Evolutionary conservation across 2,113 vertebrate species (phyloP).

Genomic region (Neolamprologus brichardi): DNA sequence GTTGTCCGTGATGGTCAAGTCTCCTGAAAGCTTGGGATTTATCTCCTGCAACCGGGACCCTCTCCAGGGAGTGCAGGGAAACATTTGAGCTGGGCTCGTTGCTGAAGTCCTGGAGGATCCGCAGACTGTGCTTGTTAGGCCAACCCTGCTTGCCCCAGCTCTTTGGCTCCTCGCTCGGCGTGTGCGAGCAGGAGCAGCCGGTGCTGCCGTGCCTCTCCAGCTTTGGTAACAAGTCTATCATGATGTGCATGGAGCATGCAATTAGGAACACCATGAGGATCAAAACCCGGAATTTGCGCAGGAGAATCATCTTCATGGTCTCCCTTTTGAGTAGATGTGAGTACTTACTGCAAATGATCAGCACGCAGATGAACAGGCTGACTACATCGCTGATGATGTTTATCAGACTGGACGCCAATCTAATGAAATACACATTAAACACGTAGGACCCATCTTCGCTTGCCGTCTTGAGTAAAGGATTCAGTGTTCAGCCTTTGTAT

Average conservation of each 20-base stretch:
- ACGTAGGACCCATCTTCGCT: conserved; percentile 67
- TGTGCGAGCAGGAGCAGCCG: conserved; percentile 81
- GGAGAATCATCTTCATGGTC: conserved; percentile 86
- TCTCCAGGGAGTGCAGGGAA: conserved; percentile 81
- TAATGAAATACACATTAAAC: conserved; percentile 64
- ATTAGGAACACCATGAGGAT: conserved; percentile 88
- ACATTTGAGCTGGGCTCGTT: conserved; percentile 87
- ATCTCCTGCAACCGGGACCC: conserved; percentile 51
- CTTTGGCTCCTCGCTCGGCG: conserved; percentile 68
- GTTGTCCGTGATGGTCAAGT: conserved; percentile 45
- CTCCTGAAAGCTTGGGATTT: conserved; percentile 41
- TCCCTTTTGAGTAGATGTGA: conserved; percentile 63
- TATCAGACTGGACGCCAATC: conserved; percentile 71
- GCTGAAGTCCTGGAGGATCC: conserved; percentile 91
- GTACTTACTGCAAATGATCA: conserved; percentile 70
- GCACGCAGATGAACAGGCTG: conserved; percentile 70
- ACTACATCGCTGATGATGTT: conserved; percentile 76
- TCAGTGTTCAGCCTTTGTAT: conserved; percentile 58
- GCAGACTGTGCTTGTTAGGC: conserved; percentile 90
- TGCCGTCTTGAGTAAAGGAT: conserved; percentile 68
- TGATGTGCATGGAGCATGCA: conserved; percentile 92
- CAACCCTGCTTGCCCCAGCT: conserved; percentile 75
- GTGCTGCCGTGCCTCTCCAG: conserved; percentile 76
- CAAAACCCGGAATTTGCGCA: conserved; percentile 88
- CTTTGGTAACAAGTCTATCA: conserved; percentile 88